Evolutionary conservation across 1,140 invertebrate genomes (phyloP).

Genomic region (Atta colombica): DNA sequence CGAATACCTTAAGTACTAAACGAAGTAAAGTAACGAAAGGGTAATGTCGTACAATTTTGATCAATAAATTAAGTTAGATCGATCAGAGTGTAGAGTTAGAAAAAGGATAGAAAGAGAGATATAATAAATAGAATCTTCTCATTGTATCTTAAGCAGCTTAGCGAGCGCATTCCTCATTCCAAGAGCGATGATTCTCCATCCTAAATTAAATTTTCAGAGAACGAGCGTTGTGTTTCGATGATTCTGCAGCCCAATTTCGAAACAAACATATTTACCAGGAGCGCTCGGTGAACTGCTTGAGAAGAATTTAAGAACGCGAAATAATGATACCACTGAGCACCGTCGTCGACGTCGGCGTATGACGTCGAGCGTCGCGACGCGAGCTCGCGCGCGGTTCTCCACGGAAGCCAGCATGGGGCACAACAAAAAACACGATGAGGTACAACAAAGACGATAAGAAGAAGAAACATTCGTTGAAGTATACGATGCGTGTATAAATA

Average conservation of each 20-base stretch:
- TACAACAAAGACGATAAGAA: constrained; percentile 35
- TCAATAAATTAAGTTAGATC: constrained; percentile 74
- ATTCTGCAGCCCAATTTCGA: not conserved
- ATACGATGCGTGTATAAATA: constrained; percentile 61
- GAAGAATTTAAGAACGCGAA: constrained; percentile 18
- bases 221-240: not conserved
- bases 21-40: constrained; percentile 43
- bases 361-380: constrained; percentile 50
- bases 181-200: not conserved
- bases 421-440: constrained; percentile 7
- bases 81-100: constrained; percentile 61
- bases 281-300: constrained; percentile 28
- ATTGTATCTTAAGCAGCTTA: constrained; percentile 31
- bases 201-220: not conserved
- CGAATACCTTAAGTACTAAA: constrained; percentile 69
- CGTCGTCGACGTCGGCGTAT: constrained; percentile 30
- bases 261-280: constrained; percentile 12
- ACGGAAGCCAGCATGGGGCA: constrained; percentile 4
- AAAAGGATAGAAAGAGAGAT: not conserved
- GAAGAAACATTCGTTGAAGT: constrained; percentile 23
- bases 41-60: constrained; percentile 64
- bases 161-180: constrained; percentile 3
- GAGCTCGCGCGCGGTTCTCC: constrained; percentile 3
- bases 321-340: constrained; percentile 45
- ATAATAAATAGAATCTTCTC: constrained; percentile 67